Conservation (phyloP, 2,113 vertebrate genomes). For the Seriola aureovittata region DNA sequence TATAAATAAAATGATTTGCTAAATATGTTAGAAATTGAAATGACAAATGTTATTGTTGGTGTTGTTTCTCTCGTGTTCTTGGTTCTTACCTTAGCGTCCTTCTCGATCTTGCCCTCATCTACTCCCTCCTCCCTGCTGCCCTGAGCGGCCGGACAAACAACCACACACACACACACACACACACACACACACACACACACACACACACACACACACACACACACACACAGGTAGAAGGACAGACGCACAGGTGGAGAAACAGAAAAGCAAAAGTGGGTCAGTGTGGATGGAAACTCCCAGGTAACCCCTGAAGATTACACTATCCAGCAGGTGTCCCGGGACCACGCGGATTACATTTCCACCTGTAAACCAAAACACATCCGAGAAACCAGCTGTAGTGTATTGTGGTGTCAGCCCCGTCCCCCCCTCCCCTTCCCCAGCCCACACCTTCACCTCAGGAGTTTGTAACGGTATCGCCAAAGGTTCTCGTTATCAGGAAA, state of each 20-base stretch:
- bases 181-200: too few relatives aligned
- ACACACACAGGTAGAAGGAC: slow-evolving; percentile 15
- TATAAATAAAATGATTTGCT: neutral
- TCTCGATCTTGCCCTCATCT: slow-evolving; percentile 87
- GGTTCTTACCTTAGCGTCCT: slow-evolving; percentile 92
- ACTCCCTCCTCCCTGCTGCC: slow-evolving; percentile 89
- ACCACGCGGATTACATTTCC: slow-evolving; percentile 56
- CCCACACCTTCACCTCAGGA: slow-evolving; percentile 54
- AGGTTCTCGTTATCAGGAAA: slow-evolving; percentile 62
- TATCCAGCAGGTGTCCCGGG: slow-evolving; percentile 1
- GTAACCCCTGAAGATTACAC: slow-evolving; percentile 58
- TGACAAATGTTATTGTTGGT: neutral
- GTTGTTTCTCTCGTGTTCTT: neutral
- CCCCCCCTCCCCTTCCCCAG: neutral
- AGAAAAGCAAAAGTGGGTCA: slow-evolving; percentile 50
- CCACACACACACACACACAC: neutral
- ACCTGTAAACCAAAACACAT: slow-evolving; percentile 40
- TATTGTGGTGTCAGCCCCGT: neutral
- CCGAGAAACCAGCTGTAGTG: slow-evolving; percentile 4
- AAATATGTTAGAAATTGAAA: neutral
- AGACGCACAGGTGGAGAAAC: slow-evolving; percentile 27
- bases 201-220: too few relatives aligned
- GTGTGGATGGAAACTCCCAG: slow-evolving; percentile 28
- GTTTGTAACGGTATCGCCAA: slow-evolving; percentile 67
- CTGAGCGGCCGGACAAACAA: slow-evolving; percentile 72